Base-by-base conservation (phyloP, 2,888 invertebrate species). In the Calliopum simillimum region DNA sequence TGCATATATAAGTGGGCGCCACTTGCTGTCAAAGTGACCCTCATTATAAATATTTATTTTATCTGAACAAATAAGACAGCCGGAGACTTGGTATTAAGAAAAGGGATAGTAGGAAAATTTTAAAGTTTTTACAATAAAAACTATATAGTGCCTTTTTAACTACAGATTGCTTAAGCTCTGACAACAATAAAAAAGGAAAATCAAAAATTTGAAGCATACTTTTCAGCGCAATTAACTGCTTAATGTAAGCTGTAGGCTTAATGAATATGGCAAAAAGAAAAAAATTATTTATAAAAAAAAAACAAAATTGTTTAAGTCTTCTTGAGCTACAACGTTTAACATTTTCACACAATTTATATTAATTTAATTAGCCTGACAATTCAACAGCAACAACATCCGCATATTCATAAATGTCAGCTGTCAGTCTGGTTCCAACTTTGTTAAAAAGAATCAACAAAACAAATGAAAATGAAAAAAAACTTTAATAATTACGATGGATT, bases 321-420 rank as follows among this genome's bases (percentile, higher is more conserved):
- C n/a, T n/a, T 33, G 1, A 6, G 1, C 33, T 33, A 25, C 14
- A 25, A 23, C 1, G 25, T 2, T 1, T 25, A 53, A 56, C 6
- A 14, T 11, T 59, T 44, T 19, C 44, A 16, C 13, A 5, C 21
- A 44, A 61, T 61, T 61, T n/a, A 61, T 61, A 46, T 8, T 46
- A 13, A 61, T 61, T 61, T 46, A 61, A 23, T 58, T 41, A 12
- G 33, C 23, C 47, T 49, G 21, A n/a, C 16, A 47, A 47, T 4
- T 33, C 23, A 58, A 58, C 43, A 41, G 41, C 59, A 59, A 46
- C 3, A 41, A 14, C 53, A 25, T 41, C 6, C 14, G 19, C 64
- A 53, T 53, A 64, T 73, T 68, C 76, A 76, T 76, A 76, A 76
- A 72, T 76, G 76, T 75, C 76, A 73, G 64, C 68, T 75, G 76